These are phyloP conservation scores for Penaeus monodon DNA, from an alignment of 2,888 invertebrate genomes.

Conservation along the genomic window DNA sequence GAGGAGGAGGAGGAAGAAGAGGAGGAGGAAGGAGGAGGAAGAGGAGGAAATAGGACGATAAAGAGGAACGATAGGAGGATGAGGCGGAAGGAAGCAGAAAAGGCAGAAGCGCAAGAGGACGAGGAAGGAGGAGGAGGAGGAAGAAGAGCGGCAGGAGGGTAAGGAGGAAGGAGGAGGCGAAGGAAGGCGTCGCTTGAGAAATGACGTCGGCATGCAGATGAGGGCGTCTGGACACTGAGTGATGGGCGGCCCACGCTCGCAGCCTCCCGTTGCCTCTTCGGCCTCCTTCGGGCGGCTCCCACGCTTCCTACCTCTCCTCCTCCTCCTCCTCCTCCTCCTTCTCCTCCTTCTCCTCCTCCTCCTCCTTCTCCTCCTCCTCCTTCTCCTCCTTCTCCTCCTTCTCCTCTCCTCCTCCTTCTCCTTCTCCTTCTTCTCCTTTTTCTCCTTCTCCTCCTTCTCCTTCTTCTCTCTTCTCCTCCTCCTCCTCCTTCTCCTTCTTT, in stretches of 20 bases:
- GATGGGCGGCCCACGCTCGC: slow-evolving; percentile 21
- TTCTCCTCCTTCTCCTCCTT: not conserved
- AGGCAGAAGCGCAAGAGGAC: too few species aligned
- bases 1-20: too few species aligned
- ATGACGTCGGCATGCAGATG: slow-evolving; percentile 50
- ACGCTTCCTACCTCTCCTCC: too few species aligned
- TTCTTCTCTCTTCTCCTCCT: not conserved
- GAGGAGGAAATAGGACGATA: too few species aligned
- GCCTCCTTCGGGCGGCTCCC: not conserved
- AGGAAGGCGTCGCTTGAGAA: slow-evolving; percentile 40
- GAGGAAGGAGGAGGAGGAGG: too few species aligned
- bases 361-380: not conserved
- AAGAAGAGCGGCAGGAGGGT: too few species aligned
- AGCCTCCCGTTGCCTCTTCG: not conserved
- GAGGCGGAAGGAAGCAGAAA: too few species aligned
- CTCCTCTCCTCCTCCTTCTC: not conserved
- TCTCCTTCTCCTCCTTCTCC: not conserved
- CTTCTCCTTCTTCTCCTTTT: too few species aligned
- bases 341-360: too few species aligned
- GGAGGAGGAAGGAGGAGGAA: too few species aligned
- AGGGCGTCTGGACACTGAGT: slow-evolving; percentile 37
- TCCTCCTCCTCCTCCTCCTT: not conserved
- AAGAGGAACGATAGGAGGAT: too few species aligned
- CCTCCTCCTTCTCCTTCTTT: not conserved
- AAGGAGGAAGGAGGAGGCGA: not conserved